Base-by-base conservation (phyloP, 23 tunicate genomes). In the Oikopleura dioica region DNA sequence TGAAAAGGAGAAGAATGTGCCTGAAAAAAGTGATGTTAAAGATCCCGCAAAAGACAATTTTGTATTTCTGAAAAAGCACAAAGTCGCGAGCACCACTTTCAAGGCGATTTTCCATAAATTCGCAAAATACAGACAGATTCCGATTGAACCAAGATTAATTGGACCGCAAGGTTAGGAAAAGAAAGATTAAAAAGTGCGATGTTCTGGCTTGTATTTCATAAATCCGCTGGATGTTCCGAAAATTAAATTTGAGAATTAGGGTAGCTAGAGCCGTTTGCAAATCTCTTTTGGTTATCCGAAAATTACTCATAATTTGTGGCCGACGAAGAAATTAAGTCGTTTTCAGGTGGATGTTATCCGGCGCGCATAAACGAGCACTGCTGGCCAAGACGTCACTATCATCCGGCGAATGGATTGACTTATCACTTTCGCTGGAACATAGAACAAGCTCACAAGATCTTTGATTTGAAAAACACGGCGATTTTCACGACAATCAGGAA, bases 401-500 rank as follows among this genome's bases (percentile, higher is more conserved):
- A 44, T 16, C 55, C 55, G 16, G 16, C 9, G 16, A n/a, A n/a
- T n/a, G 55, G 55, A 44, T 16, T 63, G 33, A 63, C 4, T 16
- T 63, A 63, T 31, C 72, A 63, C 72, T 63, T 63, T 28, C 72
- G 72, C 2, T 63, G 72, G 72, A 63, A 63, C 26, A 4, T 31
- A 16, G 72, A 63, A 12, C 26, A 16, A 2, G 26, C 33, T 2
- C 29, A 24, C 5, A 63, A 24, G 72, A 16, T 63, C 4, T 28
- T 63, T 63, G n/a, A n/a, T n/a, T 16, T 44, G 9, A 24, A 24
- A 2, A 2, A 4, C 26, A 63, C 72, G 29, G 32, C 33, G 5
- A 28, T 16, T 16, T 28, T 63, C 2, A 63, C 72, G 5, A 16
- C 72, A 63, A 63, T 63, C 2, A 23, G 72, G 26, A 31, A 63